Evolutionary conservation across 2,797 vertebrate species (phyloP).

Genomic region (Helicolenus hilgendorfi): DNA sequence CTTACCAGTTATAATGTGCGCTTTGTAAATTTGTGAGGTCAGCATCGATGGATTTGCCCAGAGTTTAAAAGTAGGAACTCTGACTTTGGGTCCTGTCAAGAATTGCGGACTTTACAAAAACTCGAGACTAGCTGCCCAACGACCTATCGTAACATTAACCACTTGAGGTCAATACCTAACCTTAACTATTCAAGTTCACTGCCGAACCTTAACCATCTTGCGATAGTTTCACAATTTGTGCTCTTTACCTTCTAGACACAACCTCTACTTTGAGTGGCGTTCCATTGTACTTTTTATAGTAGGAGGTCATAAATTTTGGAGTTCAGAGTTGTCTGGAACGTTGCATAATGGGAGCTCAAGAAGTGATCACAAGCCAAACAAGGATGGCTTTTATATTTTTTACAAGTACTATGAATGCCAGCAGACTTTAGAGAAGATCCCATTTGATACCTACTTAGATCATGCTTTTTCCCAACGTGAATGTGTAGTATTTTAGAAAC

Average conservation of each 20-base stretch:
- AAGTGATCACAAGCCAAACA: background rate
- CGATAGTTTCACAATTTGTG: background rate
- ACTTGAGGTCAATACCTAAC: background rate
- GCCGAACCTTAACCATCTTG: background rate
- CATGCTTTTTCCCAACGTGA: background rate
- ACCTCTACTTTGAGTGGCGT: background rate
- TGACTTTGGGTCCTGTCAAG: too few relatives aligned
- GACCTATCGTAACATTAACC: too few relatives aligned
- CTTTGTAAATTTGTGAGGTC: too few relatives aligned
- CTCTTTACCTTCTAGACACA: background rate
- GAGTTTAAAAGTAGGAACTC: too few relatives aligned
- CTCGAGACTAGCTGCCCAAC: background rate
- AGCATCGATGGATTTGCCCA: too few relatives aligned
- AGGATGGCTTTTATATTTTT: constrained; percentile 1
- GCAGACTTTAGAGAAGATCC: background rate
- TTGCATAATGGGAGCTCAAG: background rate
- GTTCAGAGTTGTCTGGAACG: background rate
- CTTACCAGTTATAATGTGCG: too few relatives aligned
- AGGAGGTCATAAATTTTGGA: background rate
- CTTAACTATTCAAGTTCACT: background rate
- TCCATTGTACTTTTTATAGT: background rate
- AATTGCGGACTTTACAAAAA: background rate
- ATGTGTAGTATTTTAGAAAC: background rate
- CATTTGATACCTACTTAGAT: background rate
- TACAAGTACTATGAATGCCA: background rate